Base-by-base conservation (phyloP, 2,113 vertebrate species). In the Zosterops hypoxanthus region DNA sequence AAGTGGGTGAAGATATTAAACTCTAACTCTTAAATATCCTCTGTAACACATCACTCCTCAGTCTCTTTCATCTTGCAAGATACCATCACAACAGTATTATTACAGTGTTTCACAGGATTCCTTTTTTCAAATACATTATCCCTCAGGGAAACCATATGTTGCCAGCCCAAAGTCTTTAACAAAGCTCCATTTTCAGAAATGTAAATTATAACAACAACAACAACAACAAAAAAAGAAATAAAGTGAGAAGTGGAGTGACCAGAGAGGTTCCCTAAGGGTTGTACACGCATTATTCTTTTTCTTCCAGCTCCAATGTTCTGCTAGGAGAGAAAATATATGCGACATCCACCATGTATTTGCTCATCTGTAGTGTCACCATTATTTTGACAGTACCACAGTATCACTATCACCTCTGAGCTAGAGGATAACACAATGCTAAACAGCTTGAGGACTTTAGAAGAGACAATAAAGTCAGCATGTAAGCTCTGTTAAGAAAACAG, bases 151-250 rank as follows among this genome's bases (percentile, higher is more conserved):
- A 49, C n/a, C 42, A 34, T 34, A 60, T 82, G 71, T 90, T 77
- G 25, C 76, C 60, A 86, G 13, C 14, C 49, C 46, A 84, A 95
- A 84, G 41, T 78, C 64, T 95, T 49, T 80, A 91, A 81, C 28
- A 92, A 77, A 82, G 5, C 15, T 91, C 31, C 13, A 82, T 69
- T 86, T 69, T 81, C 66, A 70, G 91, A 94, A 96, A 85, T 80
- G 60, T 55, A 60, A 90, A 68, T 60, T 24, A 70, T 71, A 76
- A 82, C 19, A 18, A 81, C 39, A 39, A 12, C 39, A 39, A 39
- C 39, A 39, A 12, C 11, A 39, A 39, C 36, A 39, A 82, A 96
- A 25, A 25, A 96, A 44, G 96, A 34, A 33, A 20, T 31, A 81
- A 93, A 70, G 75, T 7, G 21, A 82, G 31, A 23, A 56, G 21